Base-by-base conservation (phyloP, 2,888 invertebrate species). In the Oscheius sp. region DNA sequence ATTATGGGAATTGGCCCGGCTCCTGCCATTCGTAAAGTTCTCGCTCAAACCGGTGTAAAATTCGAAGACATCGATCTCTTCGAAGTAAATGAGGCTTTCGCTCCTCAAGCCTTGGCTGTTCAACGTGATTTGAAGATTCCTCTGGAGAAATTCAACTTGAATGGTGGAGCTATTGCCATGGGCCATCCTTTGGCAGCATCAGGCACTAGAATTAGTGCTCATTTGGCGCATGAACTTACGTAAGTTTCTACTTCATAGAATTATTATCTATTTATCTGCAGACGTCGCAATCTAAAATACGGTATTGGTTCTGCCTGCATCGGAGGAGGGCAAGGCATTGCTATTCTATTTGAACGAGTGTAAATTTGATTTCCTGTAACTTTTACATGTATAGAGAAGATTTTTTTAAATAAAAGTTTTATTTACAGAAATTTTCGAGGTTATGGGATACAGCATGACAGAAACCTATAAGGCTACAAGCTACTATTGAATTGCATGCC, bases 271-370 rank as follows among this genome's bases (percentile, higher is more conserved):
- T 20, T 20, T 20, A n/a, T 33, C 65, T 80, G 65, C 64, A 81
- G 80, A 34, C 79, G 84, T 63, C 78, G 79, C 34, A 77, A 81
- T 39, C 76, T 71, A 25, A 77, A 73, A 46, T 77, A 77, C 69
- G 77, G 73, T 34, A 92, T 98, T 86, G 97, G 96, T 10, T 92
- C 96, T 0, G 97, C 97, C 0, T 98, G 97, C 88, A 97, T 98
- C 88, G 97, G 97, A 31, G 97, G 97, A 50, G 97, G 97, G 2
- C 96, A 97, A 89, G 97, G 97, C 71, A 97, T 98, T 85, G 95
- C 97, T 1, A 84, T 98, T 15, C 90, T 98, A 87, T 87, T 97
- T 50, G 96, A 98, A 84, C 20, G 52, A 27, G 52, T 52, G 5
- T 52, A 27, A 52, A 27, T 52, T 27, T 27, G 8, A 27, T 25